Evolutionary conservation across 2,797 vertebrate genomes (phyloP), one percentile per base, ranked within the genome.

Genomic region (Pangasius macronema): DNA sequence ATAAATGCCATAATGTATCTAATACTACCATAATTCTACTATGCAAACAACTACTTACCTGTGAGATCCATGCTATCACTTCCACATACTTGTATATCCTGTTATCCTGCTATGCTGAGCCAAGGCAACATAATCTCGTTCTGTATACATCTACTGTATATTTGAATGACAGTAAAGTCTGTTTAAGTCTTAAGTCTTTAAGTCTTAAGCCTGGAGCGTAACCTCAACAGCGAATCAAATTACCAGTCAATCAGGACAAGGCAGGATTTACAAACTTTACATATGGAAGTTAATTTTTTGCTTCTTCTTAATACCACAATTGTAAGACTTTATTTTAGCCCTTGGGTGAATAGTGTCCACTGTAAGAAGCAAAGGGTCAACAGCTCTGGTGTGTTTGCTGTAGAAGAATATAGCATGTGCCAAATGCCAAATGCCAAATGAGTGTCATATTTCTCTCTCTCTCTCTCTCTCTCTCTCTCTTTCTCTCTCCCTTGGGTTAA

Each of bases 371-470:
- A 55, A 22, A 79, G 61, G 24, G 46, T 79, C 68, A 39, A 33
- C 11, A 87, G 63, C 67, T 33, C 83, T 87, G 80, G 11, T 77
- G 27, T n/a, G 75, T n/a, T 76, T 80, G 30, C 72, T 57, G 49
- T 11, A 24, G 24, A 65, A 2, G n/a, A 77, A 77, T 63, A 46
- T 49, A 46, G 13, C 86, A 49, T 42, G 39, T 87, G 61, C 20
- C 49, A 57, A 84, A 84, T 84, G 61, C 20, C 49, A 57, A 84
- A 84, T 84, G 30, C 63, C 85, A 86, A 63, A 79, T 24, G 8
- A 61, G 76, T 73, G 79, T 73, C 53, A 84, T 20, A 46, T 80
- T 83, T 81, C 81, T 86, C 24, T 39, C 51, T 55, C 68, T 73
- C 61, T 77, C n/a, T 67, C 75, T 80, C 30, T 80, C 33, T 59